Evolutionary conservation across 2,113 vertebrate genomes (phyloP), one percentile per base, ranked within the genome.

Genomic region (Echinops telfairi): DNA sequence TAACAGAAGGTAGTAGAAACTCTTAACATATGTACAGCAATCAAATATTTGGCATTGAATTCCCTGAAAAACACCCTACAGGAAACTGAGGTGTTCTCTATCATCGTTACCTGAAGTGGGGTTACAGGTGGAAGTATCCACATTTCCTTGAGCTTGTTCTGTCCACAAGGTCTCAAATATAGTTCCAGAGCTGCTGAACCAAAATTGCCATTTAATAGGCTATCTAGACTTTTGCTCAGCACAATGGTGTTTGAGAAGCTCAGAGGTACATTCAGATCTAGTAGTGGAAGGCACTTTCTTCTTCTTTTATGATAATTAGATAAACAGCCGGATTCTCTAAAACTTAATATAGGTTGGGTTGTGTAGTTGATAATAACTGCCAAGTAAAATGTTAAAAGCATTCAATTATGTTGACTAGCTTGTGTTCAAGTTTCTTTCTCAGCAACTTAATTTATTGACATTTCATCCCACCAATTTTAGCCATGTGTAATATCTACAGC

Each of bases 361-460:
- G 40, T 83, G 68, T 76, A 25, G 19, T 36, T 57, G n/a, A 75
- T 75, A 91, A 19, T 40, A 66, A 33, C 22, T 12, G 27, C 47
- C 62, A 84, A 83, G 12, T 62, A n/a, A 96, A 82, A 91, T 47
- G n/a, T 53, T 79, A 86, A 92, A 81, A 57, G 23, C 0, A 38
- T 71, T 6, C 43, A 64, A 16, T 87, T 86, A 29, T 8, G 31
- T 33, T n/a, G 43, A 38, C 33, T 58, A 66, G 20, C 17, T 6
- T 47, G 4, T 62, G 23, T 89, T 27, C 19, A 80, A 40, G 0
- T 78, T 15, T 95, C 25, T 92, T 83, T 57, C 36, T 93, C 25
- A 58, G 73, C 15, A 66, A 38, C 75, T 68, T 77, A 86, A 83
- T 95, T 66, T 87, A 85, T 23, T 71, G 38, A 71, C 22, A 93